phyloP scores from a whole-genome alignment of 35 echinoderm and acorn worm genomes.

The Apostichopus californicus region DNA sequence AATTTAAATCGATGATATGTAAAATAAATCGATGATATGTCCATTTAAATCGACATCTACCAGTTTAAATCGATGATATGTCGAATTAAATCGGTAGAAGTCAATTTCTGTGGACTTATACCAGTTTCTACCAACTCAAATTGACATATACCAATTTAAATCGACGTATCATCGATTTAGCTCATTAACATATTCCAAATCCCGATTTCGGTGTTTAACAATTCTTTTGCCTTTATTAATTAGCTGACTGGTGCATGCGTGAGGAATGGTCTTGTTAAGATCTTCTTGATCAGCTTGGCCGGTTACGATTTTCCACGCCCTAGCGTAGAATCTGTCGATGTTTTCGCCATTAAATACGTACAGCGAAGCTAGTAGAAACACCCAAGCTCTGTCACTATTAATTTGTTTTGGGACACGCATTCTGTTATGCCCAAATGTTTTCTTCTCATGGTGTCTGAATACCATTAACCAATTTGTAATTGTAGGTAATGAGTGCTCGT shows the following conservation, averaged over 20 bases:
- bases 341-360: slow-evolving; percentile 47
- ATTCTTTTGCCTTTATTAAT: too few relatives aligned
- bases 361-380: slow-evolving; percentile 5
- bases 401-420: slow-evolving; percentile 7
- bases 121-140: too few relatives aligned
- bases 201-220: too few relatives aligned
- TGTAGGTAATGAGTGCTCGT: slow-evolving; percentile 19
- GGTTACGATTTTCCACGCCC: slow-evolving; percentile 33
- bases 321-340: neutral
- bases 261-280: neutral
- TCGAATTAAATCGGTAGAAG: too few relatives aligned
- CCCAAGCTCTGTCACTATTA: slow-evolving; percentile 44
- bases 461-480: slow-evolving; percentile 23
- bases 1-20: too few relatives aligned
- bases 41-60: too few relatives aligned
- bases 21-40: too few relatives aligned
- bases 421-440: neutral
- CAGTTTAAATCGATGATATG: too few relatives aligned
- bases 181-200: neutral
- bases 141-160: too few relatives aligned
- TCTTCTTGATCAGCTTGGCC: neutral
- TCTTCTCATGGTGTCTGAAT: slow-evolving; percentile 31
- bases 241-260: too few relatives aligned
- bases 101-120: too few relatives aligned
- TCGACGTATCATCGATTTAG: too few relatives aligned